Evolutionary conservation across 2,113 vertebrate species (phyloP).

Genomic region (Phylloscopus trochilus): DNA sequence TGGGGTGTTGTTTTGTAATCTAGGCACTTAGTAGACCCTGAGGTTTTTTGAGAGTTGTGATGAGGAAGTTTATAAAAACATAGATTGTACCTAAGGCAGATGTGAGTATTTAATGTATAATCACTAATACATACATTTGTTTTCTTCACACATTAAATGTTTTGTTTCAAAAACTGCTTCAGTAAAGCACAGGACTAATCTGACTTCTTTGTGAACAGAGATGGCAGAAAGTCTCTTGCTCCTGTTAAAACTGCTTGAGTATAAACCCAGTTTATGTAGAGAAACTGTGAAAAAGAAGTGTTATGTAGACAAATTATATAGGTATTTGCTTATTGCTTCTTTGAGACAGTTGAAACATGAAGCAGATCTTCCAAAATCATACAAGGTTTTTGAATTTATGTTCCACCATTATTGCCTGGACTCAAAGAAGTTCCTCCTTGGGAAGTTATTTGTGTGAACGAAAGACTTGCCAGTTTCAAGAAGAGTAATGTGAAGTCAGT

Average conservation of each 20-base stretch:
- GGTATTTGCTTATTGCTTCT: background rate
- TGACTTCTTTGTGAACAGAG: background rate
- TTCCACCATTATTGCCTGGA: background rate
- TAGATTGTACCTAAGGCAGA: background rate
- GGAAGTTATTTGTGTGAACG: background rate
- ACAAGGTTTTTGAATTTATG: background rate
- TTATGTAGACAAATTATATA: background rate
- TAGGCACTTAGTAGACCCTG: background rate
- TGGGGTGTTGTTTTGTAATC: background rate
- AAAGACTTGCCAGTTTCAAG: background rate
- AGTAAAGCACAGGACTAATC: background rate
- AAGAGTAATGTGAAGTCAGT: background rate
- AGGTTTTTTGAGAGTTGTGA: background rate
- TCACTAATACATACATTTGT: background rate
- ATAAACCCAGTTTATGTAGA: background rate
- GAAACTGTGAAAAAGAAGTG: background rate
- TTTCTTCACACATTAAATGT: background rate
- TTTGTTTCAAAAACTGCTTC: background rate
- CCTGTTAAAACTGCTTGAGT: background rate
- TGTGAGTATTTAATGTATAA: background rate
- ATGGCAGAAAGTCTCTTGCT: background rate
- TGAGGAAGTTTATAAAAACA: background rate
- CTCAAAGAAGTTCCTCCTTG: background rate
- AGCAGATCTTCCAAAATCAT: background rate
- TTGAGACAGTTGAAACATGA: background rate